Conservation (phyloP, 1,140 invertebrate genomes). For the Drosophila jambulina region DNA sequence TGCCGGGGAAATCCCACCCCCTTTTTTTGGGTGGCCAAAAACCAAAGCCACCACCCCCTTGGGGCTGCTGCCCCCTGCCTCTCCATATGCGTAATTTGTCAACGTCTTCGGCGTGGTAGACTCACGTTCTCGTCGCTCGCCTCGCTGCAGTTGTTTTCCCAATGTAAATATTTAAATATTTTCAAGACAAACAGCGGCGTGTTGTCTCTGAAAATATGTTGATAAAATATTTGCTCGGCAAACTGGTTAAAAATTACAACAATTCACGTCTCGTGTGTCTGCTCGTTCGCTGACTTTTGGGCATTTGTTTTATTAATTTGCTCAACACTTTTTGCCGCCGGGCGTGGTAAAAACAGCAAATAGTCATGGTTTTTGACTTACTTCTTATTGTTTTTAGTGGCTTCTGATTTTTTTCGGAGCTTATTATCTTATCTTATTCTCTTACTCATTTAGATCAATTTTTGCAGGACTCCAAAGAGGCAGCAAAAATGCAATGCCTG, state of each 20-base stretch:
- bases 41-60: slow-evolving; percentile 4
- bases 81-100: slow-evolving; percentile 32
- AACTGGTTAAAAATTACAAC: slow-evolving; percentile 84
- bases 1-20: background rate
- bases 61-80: background rate
- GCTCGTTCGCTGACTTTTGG: slow-evolving; percentile 62
- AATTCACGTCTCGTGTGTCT: slow-evolving; percentile 51
- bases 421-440: background rate
- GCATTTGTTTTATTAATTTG: slow-evolving; percentile 80
- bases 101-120: slow-evolving; percentile 38
- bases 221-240: slow-evolving; percentile 80
- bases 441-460: slow-evolving; percentile 36
- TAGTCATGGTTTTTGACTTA: slow-evolving; percentile 15
- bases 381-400: background rate
- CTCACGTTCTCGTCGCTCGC: slow-evolving; percentile 39
- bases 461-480: slow-evolving; percentile 49
- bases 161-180: slow-evolving; percentile 84
- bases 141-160: slow-evolving; percentile 70
- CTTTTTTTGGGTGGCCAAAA: slow-evolving; percentile 5
- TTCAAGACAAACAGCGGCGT: slow-evolving; percentile 77
- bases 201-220: slow-evolving; percentile 83
- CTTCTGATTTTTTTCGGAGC: background rate
- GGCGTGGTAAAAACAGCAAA: slow-evolving; percentile 70
- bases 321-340: slow-evolving; percentile 69
- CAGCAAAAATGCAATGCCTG: slow-evolving; percentile 62